Evolutionary conservation across 2,113 vertebrate genomes (phyloP), one percentile per base, ranked within the genome.

Genomic region (Grus americana): DNA sequence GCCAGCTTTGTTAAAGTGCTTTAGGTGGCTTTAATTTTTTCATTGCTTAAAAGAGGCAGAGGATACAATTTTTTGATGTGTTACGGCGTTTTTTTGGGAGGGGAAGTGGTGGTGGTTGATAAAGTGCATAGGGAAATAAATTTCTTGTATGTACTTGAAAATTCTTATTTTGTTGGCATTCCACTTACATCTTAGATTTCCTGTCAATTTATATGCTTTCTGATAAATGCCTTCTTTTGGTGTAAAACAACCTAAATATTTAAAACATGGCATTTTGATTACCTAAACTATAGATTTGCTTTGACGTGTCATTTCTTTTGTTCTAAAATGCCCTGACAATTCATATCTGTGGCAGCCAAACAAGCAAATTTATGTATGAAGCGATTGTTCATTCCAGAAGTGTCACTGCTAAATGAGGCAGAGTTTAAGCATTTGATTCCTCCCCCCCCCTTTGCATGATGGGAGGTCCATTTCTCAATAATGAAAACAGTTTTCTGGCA

Each of bases 401-500:
- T 73, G 89, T 85, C 92, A 78, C 73, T 96, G 90, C 81, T 94
- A 94, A 97, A 96, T 95, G 91, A 95, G 84, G 65, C 22, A 10
- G 80, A 94, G 70, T 95, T 95, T 94, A 93, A 95, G 78, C 76
- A 63, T 96, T 91, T 91, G 44, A 74, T 93, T 66, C 44, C 15
- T 3, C 40, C 24, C 11, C 8, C 7, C 20, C 29, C 13, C 54
- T 86, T 80, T 94, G 81, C 88, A 40, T 97, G 90, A 94, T 96
- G 94, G 96, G 96, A 96, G 89, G 95, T 96, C 95, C 71, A 42
- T 95, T 94, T 95, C 87, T 96, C 86, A 96, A 89, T 96, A 96
- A 96, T 92, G 90, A 96, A 97, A 96, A 52, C 72, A 70, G 80
- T 92, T 95, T 96, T 95, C 71, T 78, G 94, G 68, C 80, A 88